Percentiles rank a stretch among this genome's conserved stretches.
Evolutionary conservation across 2,888 invertebrate genomes (phyloP).

Genomic region (Drosophila mettleri): DNA sequence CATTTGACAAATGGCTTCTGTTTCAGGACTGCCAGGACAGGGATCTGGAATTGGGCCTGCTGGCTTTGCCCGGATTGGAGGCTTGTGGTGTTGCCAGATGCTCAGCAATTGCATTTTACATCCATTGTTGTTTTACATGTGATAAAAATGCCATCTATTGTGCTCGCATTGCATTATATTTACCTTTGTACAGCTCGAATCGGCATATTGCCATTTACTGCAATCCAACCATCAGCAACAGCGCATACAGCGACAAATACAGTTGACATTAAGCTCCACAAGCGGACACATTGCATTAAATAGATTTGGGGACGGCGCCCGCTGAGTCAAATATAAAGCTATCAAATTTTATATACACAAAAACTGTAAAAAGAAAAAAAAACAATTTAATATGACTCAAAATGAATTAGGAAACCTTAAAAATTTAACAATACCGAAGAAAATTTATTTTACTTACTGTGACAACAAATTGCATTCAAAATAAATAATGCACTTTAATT

Average conservation of each 20-base stretch:
- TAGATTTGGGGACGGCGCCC: not conserved
- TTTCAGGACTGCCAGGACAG: slow-evolving; percentile 63
- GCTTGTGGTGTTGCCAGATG: slow-evolving; percentile 65
- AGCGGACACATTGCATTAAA: slow-evolving; percentile 23
- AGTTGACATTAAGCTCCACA: slow-evolving; percentile 53
- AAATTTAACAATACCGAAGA: not conserved
- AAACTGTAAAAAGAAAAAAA: no score
- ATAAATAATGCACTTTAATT: no score
- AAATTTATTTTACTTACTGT: not conserved
- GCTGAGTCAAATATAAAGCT: not conserved
- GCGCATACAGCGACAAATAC: slow-evolving; percentile 16
- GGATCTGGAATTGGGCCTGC: slow-evolving; percentile 68
- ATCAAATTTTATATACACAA: not conserved
- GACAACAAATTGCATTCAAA: no score
- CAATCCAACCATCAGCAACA: slow-evolving; percentile 45
- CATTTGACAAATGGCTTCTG: slow-evolving; percentile 83
- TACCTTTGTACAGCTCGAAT: slow-evolving; percentile 31
- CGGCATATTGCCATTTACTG: slow-evolving; percentile 30
- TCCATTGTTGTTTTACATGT: slow-evolving; percentile 74
- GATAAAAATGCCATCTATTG: slow-evolving; percentile 79
- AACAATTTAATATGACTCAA: not conserved
- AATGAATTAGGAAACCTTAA: not conserved
- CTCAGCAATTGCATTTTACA: slow-evolving; percentile 59
- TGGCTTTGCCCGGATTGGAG: slow-evolving; percentile 63
- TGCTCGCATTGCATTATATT: slow-evolving; percentile 58